Base-by-base conservation (phyloP, 2,888 invertebrate genomes). In the Drosophila mulleri region DNA sequence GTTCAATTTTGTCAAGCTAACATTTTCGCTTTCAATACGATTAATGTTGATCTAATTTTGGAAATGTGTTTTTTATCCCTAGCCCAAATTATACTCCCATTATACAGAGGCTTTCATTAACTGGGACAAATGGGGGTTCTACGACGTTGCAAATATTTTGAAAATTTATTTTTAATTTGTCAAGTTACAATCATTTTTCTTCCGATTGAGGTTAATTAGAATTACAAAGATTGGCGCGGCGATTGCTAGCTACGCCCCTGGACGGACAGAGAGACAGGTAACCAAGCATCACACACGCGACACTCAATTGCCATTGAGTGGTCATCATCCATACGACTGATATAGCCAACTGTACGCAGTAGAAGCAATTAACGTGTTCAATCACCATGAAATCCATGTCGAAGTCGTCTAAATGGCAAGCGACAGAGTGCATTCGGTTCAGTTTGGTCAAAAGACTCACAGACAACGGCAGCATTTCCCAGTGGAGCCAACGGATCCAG, bases 331-430 rank as follows among this genome's bases (percentile, higher is more conserved):
- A 71, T 71, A 56, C 79, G 57, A 58, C 41, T 63, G 53, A 76
- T 68, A 65, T 50, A 50, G 60, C 62, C 44, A 80, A 80, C 77
- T 67, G 65, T 75, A 70, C 81, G 79, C 60, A 72, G 77, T 52
- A 62, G 12, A 32, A 75, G 59, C 82, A 92, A 92, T 92, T 92
- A 92, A 72, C 74, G 74, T 82, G 92, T 66, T 87, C 90, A 91
- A 91, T 91, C 87, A 89, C 88, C 92, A 85, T 92, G 91, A 92
- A 92, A 92, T 90, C 82, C 82, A 80, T 89, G 91, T 92, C 92
- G 91, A 89, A 86, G 82, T 78, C 80, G 87, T 78, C 68, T 66
- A 58, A 80, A 71, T 63, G 56, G 32, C 67, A 66, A 71, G 39
- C 56, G 66, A 76, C 58, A 72, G 59, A 72, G 57, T 65, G 32